A percentile compares a stretch with the other conserved stretches of the same genome.
Evolutionary conservation across 2,113 vertebrate genomes (phyloP).

Genomic region (Rana temporaria): DNA sequence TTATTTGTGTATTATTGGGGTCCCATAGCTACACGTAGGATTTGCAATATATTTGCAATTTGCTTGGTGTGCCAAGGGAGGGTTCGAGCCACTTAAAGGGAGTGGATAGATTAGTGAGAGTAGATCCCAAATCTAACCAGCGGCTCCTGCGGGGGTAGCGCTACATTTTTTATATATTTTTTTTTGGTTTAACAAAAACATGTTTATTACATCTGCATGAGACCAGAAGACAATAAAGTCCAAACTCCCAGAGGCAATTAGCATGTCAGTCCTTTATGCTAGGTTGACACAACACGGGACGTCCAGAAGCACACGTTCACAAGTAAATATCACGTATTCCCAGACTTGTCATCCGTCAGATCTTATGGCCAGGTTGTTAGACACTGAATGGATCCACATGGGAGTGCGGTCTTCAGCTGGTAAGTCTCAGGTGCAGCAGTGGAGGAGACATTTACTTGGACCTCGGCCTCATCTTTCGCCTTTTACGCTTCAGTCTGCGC

Average conservation of each 20-base stretch:
- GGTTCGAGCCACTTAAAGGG: no score
- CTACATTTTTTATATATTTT: no score
- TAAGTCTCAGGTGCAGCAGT: constrained; percentile 55
- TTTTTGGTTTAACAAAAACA: constrained; percentile 26
- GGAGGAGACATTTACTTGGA: constrained; percentile 79
- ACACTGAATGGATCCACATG: not conserved
- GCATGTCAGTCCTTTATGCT: constrained; percentile 10
- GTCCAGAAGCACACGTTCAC: not conserved
- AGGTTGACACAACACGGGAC: not conserved
- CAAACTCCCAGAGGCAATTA: constrained; percentile 51
- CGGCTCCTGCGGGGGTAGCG: no score
- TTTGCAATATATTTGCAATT: no score
- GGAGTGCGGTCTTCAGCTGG: constrained; percentile 41
- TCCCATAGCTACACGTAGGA: no score
- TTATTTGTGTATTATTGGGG: no score
- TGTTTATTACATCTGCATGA: constrained; percentile 67
- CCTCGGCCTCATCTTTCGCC: constrained; percentile 96
- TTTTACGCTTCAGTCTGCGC: constrained; percentile 97
- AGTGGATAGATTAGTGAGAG: no score
- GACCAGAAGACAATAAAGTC: constrained; percentile 62
- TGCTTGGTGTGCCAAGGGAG: no score
- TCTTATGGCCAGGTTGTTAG: not conserved
- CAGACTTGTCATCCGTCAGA: not conserved
- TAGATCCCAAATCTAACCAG: no score
- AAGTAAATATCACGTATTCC: not conserved